These are phyloP conservation scores for Sebastolobus altivelis DNA, from an alignment of 2,797 vertebrate genomes.

Conservation along the genomic window DNA sequence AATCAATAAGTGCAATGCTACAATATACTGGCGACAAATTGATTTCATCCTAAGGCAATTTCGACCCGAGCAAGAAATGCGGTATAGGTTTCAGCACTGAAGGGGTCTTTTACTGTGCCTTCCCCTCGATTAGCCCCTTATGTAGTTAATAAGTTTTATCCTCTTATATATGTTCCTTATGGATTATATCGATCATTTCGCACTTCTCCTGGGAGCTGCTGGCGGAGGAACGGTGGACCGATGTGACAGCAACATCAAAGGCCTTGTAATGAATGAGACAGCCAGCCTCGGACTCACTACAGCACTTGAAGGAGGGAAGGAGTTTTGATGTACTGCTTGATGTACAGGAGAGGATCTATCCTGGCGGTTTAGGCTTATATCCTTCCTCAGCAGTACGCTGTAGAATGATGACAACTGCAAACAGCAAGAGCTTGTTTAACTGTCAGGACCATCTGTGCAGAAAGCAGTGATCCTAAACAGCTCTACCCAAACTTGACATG, in stretches of 20 bases:
- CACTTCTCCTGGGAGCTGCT: slow-evolving; percentile 64
- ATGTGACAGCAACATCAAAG: slow-evolving; percentile 75
- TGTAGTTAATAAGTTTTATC: slow-evolving; percentile 80
- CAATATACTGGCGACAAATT: slow-evolving; percentile 85
- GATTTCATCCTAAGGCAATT: slow-evolving; percentile 84
- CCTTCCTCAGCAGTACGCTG: slow-evolving; percentile 21
- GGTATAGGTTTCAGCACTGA: slow-evolving; percentile 59
- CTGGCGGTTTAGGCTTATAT: slow-evolving; percentile 36
- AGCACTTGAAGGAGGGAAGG: slow-evolving; percentile 28
- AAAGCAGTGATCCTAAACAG: slow-evolving; percentile 9
- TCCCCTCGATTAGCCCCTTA: slow-evolving; percentile 67
- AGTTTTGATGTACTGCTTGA: slow-evolving; percentile 49
- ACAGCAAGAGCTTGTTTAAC: slow-evolving; percentile 30
- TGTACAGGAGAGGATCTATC: slow-evolving; percentile 31
- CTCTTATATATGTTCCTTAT: slow-evolving; percentile 76
- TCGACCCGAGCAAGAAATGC: slow-evolving; percentile 62
- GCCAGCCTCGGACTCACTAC: slow-evolving; percentile 16
- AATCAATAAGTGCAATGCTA: slow-evolving; percentile 86
- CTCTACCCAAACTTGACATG: neutral
- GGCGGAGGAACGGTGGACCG: slow-evolving; percentile 57
- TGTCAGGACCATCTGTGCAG: slow-evolving; percentile 37
- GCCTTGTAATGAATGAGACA: slow-evolving; percentile 58
- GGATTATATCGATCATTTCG: slow-evolving; percentile 77
- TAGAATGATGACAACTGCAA: slow-evolving; percentile 43
- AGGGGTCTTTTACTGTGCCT: slow-evolving; percentile 64